Percentiles rank a stretch among this genome's conserved stretches.
phyloP scores from a whole-genome alignment of 2,888 invertebrate genomes.

The Oxycera nigricornis region DNA sequence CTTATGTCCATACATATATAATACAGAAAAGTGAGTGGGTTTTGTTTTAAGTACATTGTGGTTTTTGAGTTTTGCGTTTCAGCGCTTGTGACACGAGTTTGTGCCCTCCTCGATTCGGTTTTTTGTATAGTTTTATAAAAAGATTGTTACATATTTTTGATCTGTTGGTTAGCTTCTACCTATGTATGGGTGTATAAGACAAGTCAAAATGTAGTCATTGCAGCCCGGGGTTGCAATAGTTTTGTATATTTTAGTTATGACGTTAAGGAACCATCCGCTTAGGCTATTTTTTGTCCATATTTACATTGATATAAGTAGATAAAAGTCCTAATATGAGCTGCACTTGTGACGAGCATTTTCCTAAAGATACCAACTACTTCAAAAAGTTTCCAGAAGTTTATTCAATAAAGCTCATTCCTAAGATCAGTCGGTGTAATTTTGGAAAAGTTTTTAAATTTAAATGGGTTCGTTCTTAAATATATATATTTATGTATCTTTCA shows the following conservation, averaged over 20 bases:
- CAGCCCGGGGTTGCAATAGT: neutral
- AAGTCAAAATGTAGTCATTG: slow-evolving; percentile 26
- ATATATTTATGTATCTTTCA: too few relatives aligned
- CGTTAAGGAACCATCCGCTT: slow-evolving; percentile 31
- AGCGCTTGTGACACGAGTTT: neutral
- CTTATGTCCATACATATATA: neutral
- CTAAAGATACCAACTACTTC: neutral
- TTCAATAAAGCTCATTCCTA: neutral
- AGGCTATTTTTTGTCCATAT: neutral
- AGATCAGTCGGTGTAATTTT: slow-evolving; percentile 26
- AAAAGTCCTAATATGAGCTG: neutral
- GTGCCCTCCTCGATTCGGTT: neutral
- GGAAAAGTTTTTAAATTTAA: too few relatives aligned
- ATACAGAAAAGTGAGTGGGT: slow-evolving; percentile 1
- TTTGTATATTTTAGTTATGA: neutral
- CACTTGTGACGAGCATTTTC: slow-evolving; percentile 17
- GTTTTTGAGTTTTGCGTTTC: neutral
- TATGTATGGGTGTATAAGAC: neutral
- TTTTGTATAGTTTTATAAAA: neutral
- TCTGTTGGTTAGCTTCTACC: too few relatives aligned
- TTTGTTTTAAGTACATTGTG: slow-evolving; percentile 22
- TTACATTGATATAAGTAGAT: neutral
- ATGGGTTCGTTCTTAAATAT: too few relatives aligned
- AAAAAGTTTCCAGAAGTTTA: neutral
- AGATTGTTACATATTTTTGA: neutral